Base-by-base conservation (phyloP, 2,888 invertebrate genomes). In the Ypsolopha sequella region DNA sequence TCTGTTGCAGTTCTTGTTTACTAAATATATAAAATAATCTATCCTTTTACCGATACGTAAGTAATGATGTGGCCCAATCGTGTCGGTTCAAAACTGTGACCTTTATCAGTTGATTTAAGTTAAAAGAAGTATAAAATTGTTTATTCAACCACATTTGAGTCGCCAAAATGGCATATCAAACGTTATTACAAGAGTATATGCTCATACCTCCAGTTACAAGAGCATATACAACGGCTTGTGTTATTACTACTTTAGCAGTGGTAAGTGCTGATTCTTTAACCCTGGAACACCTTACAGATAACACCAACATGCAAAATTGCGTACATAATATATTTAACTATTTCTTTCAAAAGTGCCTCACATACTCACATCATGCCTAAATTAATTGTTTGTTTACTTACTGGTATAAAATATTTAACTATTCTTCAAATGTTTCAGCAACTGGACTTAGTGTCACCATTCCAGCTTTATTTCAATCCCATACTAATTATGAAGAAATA, bases 381-480 rank as follows among this genome's bases (percentile, higher is more conserved):
- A 2, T 24, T 3, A 24, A 24, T 24, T 2, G 4, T 3, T 24
- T 24, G 24, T 24, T 4, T 24, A 24, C 24, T 24, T 2, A 24
- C 4, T 24, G 24, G 4, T 24, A 4, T 24, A 4, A 24, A 24
- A 24, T 52, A 1, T 41, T 44, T 9, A 14, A 46, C 34, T 35
- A 51, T 47, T 7, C 41, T 45, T 7, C 7, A 14, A 51, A 48
- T 66, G 64, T 93, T 91, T 61, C 89, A 99, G 98, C 99, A 99
- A 92, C 82, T 99, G 72, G 98, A 99, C 66, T 80, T 99, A 61
- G 94, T 98, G 36, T 97, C 98, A 51, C 99, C 99, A 14, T 97
- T 99, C 82, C 97, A 98, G 75, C 88, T 99, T 6, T 99, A 99
- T 79, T 99, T 99, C 80, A 99, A 99, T 89, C 99, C 99, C 53